Evolutionary conservation across 2,888 invertebrate species (phyloP), one percentile per base, ranked within the genome.

Genomic region (Dolichomitus sp.): DNA sequence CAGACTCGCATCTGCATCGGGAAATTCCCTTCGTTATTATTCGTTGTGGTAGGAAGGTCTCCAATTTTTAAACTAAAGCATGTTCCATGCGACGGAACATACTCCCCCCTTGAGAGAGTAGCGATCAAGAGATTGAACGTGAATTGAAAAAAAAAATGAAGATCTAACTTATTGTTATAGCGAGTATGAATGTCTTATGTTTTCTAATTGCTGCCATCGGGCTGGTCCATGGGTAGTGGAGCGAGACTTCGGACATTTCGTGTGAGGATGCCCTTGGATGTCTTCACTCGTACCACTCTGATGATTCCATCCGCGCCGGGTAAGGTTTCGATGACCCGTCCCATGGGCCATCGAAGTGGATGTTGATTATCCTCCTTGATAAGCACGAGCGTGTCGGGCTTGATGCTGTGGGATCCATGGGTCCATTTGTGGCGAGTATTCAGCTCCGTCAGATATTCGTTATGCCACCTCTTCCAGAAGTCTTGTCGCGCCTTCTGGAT

Each of bases 371-470:
- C 76, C 11, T 84, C 69, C 27, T 65, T 72, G 6, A 84, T 30
- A 0, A 84, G 42, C 0, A 84, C 81, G 0, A 84, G 61, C 0
- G 75, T 57, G 0, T 66, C 81, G 30, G 30, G 30, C 2, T 30
- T 30, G 30, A 30, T 30, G 30, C 30, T 30, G 30, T 30, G 30
- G 30, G 4, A 30, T 30, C 30, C 30, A 30, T 54, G 40, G 14
- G 27, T 2, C 85, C 85, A 86, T 52, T 86, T 87, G 11, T 48
- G 68, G 0, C 85, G 61, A 42, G 75, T 70, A 37, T 76, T 85
- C 4, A 87, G 9, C 23, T 86, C 81, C n/a, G 81, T 81, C 0
- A 85, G 2, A 19, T 87, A 85, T 17, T 86, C 85, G 2, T 48
- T 48, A 12, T 73, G 37, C 85, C 85, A 85, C 17, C 85, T 50